These are phyloP conservation scores for Eugnorisma glareosa DNA, from an alignment of 2,888 invertebrate genomes.

Conservation along the genomic window DNA sequence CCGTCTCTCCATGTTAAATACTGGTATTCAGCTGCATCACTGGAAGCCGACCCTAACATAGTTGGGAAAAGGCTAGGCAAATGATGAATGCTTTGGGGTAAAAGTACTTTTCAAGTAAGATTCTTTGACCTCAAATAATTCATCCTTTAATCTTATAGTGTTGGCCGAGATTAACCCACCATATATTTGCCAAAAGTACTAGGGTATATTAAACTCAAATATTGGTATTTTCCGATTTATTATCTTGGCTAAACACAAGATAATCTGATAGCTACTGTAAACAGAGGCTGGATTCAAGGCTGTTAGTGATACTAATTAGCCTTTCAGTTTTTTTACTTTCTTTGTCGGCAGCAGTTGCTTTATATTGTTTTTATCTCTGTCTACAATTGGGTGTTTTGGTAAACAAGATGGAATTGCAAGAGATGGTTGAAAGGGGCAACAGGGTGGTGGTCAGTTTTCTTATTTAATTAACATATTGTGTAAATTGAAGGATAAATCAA, in stretches of 20 bases:
- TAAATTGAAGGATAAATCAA: too few species aligned
- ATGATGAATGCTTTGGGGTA: background rate
- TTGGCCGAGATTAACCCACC: background rate
- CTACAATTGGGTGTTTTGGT: background rate
- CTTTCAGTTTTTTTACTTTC: conserved; percentile 66
- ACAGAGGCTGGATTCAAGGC: conserved; percentile 75
- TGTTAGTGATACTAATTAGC: conserved; percentile 51
- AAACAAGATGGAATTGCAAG: conserved; percentile 42
- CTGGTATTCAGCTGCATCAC: too few species aligned
- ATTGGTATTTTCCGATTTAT: conserved; percentile 70
- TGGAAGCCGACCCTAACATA: too few species aligned
- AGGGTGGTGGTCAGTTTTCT: conserved; percentile 74
- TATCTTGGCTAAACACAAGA: conserved; percentile 78
- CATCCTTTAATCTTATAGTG: conserved; percentile 6
- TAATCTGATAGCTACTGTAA: conserved; percentile 75
- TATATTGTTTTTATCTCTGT: background rate
- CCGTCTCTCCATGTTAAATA: too few species aligned
- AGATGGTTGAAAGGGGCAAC: conserved; percentile 70
- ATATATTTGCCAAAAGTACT: conserved; percentile 36
- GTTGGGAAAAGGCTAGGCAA: too few species aligned
- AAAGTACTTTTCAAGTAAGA: background rate
- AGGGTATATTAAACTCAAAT: conserved; percentile 62
- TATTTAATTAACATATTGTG: too few species aligned
- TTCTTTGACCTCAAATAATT: background rate
- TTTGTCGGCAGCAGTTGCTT: conserved; percentile 43